Conservation (phyloP, 1,140 invertebrate genomes). For the Calliopsis andreniformis region DNA sequence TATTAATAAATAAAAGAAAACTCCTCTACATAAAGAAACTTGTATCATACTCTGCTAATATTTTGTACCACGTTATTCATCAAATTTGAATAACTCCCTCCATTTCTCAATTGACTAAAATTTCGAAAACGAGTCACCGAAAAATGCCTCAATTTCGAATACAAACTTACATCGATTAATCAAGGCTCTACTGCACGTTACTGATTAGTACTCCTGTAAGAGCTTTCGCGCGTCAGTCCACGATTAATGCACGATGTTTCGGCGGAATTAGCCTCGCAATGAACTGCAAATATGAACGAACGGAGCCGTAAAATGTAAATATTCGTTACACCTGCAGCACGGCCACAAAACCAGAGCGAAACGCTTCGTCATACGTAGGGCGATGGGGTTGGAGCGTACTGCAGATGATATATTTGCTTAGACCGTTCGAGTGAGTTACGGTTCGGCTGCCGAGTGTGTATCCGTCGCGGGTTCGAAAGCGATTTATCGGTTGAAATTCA, state of each 20-base stretch:
- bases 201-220: neutral
- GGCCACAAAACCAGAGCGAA: conserved; percentile 21
- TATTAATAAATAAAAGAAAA: too few species aligned
- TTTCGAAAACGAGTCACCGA: too few species aligned
- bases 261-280: conserved; percentile 10
- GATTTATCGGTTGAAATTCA: conserved; percentile 28
- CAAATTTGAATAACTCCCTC: too few species aligned
- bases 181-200: too few species aligned
- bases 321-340: neutral
- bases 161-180: too few species aligned
- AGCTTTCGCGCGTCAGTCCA: neutral
- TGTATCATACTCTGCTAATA: too few species aligned
- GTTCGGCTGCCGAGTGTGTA: neutral
- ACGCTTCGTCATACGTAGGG: conserved; percentile 12
- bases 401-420: conserved; percentile 29
- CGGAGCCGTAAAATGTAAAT: conserved; percentile 34
- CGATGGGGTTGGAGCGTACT: neutral
- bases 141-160: too few species aligned
- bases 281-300: conserved; percentile 13
- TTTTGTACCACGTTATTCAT: too few species aligned
- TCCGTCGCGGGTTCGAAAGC: conserved; percentile 6
- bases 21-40: too few species aligned
- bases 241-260: conserved; percentile 9
- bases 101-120: too few species aligned
- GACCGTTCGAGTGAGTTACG: conserved; percentile 27